These are phyloP conservation scores for Okamejei kenojei DNA, from an alignment of 2,797 vertebrate species.

Conservation along the genomic window DNA sequence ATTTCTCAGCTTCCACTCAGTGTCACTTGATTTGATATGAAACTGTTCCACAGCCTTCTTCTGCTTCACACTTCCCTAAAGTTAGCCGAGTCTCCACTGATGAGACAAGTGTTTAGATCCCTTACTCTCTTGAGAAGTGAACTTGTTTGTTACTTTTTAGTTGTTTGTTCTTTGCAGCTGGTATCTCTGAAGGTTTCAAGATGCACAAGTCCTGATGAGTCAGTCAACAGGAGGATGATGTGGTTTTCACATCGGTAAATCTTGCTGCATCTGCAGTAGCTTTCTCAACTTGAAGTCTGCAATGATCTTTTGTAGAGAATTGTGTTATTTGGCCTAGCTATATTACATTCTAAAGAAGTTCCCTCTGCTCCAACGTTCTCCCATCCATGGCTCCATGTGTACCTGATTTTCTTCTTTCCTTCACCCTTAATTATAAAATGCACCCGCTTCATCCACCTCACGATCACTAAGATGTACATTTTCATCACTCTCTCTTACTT, in stretches of 20 bases:
- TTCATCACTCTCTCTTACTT: background rate
- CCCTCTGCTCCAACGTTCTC: background rate
- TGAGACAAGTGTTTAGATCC: too few species aligned
- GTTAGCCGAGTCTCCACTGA: background rate
- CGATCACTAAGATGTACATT: background rate
- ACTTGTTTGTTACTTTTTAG: background rate
- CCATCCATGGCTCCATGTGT: background rate
- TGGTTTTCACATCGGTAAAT: background rate
- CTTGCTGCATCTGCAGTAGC: background rate
- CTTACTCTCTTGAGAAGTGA: background rate
- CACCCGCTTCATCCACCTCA: background rate
- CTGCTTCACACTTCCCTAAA: background rate
- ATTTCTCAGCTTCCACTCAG: background rate
- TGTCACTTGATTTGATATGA: background rate
- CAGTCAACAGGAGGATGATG: slow-evolving; percentile 7
- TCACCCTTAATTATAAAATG: background rate
- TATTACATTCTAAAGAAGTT: background rate
- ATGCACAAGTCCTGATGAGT: background rate
- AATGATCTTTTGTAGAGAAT: background rate
- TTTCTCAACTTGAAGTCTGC: background rate
- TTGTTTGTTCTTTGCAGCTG: background rate
- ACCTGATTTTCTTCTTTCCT: background rate
- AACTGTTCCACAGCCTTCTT: background rate
- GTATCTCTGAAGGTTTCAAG: background rate
- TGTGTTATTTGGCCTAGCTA: background rate